A percentile compares a stretch with the other conserved stretches of the same genome.
Conservation (phyloP, 35 echinoderm and acorn worm species). For the Lytechinus pictus region DNA sequence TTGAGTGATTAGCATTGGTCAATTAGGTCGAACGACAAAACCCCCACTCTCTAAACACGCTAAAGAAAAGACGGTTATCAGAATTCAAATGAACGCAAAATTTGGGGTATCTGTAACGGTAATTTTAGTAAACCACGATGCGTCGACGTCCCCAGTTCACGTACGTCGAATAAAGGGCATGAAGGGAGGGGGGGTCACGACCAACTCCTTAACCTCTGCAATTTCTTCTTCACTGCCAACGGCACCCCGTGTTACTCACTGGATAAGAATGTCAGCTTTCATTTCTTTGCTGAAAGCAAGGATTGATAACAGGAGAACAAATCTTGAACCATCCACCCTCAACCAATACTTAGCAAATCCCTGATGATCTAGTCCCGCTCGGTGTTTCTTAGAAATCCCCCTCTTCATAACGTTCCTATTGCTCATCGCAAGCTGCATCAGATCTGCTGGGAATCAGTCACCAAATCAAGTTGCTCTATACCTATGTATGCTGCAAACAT, state of each 20-base stretch:
- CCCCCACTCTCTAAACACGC: not conserved
- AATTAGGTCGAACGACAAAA: not conserved
- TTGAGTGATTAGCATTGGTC: not conserved
- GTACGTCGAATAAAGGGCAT: too few species aligned
- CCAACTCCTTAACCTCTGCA: not conserved
- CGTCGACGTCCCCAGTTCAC: too few species aligned
- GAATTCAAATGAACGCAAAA: not conserved
- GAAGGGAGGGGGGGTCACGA: not conserved
- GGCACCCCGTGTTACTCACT: not conserved
- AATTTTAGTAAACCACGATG: not conserved
- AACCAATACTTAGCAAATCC: not conserved
- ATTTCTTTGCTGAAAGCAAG: not conserved
- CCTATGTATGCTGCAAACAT: not conserved
- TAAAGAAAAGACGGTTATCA: not conserved
- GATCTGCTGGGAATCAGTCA: not conserved
- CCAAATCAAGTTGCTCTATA: not conserved
- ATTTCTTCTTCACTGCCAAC: not conserved
- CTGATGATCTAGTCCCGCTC: not conserved
- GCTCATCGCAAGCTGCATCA: not conserved
- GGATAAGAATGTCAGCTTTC: constrained; percentile 11
- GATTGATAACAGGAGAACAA: not conserved
- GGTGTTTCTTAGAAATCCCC: not conserved
- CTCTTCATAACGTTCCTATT: not conserved
- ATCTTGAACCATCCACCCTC: not conserved
- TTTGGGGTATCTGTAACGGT: not conserved